Conservation (phyloP, 2,113 vertebrate species). For the Corythoichthys haematopterus region DNA sequence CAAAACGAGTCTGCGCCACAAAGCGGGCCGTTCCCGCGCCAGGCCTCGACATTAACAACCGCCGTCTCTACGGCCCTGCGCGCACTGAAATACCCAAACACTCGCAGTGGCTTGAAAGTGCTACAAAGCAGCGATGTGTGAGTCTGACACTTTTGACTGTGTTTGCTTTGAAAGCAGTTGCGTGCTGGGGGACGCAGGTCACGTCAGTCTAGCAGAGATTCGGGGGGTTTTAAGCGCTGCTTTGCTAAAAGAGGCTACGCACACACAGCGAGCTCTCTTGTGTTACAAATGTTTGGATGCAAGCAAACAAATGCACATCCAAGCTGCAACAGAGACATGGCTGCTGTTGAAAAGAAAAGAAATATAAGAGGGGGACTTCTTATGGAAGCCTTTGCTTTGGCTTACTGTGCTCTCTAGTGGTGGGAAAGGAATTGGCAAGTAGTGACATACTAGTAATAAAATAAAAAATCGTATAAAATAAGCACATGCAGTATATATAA, state of each 20-base stretch:
- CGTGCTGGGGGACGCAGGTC: constrained; percentile 47
- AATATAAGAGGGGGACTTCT: constrained; percentile 23
- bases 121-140: constrained; percentile 45
- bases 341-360: constrained; percentile 47
- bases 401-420: constrained; percentile 76
- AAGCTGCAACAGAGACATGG: constrained; percentile 46
- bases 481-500: too few relatives aligned
- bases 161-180: constrained; percentile 40
- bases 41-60: constrained; percentile 9
- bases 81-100: neutral
- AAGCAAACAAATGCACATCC: constrained; percentile 36
- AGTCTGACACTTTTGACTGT: constrained; percentile 33
- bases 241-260: constrained; percentile 52
- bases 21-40: constrained; percentile 17
- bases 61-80: constrained; percentile 55
- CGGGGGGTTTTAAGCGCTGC: constrained; percentile 20
- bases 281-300: constrained; percentile 46
- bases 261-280: constrained; percentile 19
- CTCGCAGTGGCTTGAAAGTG: constrained; percentile 49
- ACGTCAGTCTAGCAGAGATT: constrained; percentile 43
- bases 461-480: neutral
- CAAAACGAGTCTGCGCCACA: constrained; percentile 38
- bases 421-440: neutral
- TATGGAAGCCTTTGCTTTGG: constrained; percentile 50
- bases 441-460: constrained; percentile 49